Percentiles rank a stretch among this genome's conserved stretches.
phyloP scores from a whole-genome alignment of 2,113 vertebrate genomes.

The Pongo abelii region DNA sequence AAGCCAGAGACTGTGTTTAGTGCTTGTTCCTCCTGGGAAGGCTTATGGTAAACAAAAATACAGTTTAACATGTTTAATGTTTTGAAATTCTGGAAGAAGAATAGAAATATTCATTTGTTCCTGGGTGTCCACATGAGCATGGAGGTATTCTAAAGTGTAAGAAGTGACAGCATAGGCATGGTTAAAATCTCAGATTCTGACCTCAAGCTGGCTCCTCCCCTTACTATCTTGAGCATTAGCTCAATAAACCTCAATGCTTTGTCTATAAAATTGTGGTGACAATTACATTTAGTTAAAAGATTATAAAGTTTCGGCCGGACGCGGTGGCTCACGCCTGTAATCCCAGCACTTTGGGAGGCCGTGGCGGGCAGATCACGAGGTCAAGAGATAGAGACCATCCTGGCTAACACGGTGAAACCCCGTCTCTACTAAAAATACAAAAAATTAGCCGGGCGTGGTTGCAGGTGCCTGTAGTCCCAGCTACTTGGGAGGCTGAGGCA shows the following conservation, averaged over 20 bases:
- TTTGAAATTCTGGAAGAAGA: slow-evolving; percentile 21
- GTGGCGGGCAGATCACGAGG: no score
- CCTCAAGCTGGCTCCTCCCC: neutral
- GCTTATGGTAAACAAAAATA: neutral
- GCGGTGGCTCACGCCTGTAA: no score
- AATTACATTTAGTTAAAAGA: neutral
- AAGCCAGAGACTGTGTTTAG: neutral
- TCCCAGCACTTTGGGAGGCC: no score
- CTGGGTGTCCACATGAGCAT: neutral
- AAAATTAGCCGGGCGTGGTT: no score
- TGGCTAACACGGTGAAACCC: no score
- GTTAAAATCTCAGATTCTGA: neutral
- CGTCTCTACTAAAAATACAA: no score
- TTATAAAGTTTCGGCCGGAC: neutral
- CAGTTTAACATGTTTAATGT: neutral
- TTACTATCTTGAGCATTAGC: neutral
- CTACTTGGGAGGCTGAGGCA: no score
- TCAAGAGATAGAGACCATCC: no score
- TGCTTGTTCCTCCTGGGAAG: neutral
- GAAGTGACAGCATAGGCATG: neutral
- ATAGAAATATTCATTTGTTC: neutral
- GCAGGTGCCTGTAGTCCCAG: no score
- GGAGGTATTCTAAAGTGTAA: neutral
- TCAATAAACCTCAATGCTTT: neutral
- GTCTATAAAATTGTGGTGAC: neutral